Evolutionary conservation across 30 jellyfish, hydroid and myxozoan genomes (phyloP).

Genomic region (Hydra vulgaris): DNA sequence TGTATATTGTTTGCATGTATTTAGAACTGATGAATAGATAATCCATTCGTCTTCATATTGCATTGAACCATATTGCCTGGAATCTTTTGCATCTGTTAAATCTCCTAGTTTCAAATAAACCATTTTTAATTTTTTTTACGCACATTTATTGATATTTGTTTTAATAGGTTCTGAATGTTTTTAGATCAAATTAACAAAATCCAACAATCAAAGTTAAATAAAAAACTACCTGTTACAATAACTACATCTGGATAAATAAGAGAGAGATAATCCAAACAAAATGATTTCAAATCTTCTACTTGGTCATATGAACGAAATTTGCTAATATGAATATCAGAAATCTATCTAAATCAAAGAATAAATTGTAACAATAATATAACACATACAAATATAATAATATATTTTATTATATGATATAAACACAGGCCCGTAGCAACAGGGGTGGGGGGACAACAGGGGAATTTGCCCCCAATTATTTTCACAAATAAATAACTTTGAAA

Average conservation of each 20-base stretch:
- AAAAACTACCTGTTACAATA: constrained; percentile 41
- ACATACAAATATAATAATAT: too few relatives aligned
- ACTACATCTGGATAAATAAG: constrained; percentile 56
- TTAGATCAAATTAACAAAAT: not conserved
- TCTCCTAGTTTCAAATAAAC: constrained; percentile 42
- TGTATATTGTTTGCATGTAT: not conserved
- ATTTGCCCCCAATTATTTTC: too few relatives aligned
- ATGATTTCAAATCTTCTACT: constrained; percentile 30
- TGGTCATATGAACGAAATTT: constrained; percentile 46
- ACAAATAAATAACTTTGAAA: too few relatives aligned
- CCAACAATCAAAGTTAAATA: not conserved
- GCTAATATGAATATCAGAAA: constrained; percentile 70
- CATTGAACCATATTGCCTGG: constrained; percentile 27
- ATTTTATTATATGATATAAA: too few relatives aligned
- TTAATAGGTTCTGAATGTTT: not conserved
- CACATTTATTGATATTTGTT: not conserved
- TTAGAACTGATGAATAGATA: constrained; percentile 24
- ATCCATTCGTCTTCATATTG: constrained; percentile 86
- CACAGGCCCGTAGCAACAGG: too few relatives aligned
- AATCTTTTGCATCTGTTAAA: constrained; percentile 88
- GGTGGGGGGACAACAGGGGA: too few relatives aligned
- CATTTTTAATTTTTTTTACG: not conserved
- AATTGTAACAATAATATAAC: not conserved
- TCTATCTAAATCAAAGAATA: constrained; percentile 6
- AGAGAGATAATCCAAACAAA: constrained; percentile 37